phyloP scores from a whole-genome alignment of 1,140 invertebrate species.

The Lepidurus arcticus region DNA sequence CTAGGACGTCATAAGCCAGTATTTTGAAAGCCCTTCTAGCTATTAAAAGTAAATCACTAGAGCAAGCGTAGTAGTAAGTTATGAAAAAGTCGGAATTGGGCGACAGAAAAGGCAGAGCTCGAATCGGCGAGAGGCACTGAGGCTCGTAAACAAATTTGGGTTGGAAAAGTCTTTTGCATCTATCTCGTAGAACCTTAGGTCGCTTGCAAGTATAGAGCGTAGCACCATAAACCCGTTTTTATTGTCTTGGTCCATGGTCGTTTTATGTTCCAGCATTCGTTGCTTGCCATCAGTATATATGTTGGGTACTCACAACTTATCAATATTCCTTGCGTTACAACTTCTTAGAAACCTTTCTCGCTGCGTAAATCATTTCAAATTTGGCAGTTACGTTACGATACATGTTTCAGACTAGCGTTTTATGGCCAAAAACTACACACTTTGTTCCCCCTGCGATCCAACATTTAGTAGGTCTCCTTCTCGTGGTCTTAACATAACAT shows the following conservation, averaged over 20 bases:
- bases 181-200: conserved; percentile 11
- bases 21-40: neutral
- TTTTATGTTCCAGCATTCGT: conserved; percentile 22
- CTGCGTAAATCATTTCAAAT: conserved; percentile 16
- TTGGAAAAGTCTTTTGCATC: conserved; percentile 19
- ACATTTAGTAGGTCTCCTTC: neutral
- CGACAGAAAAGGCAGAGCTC: conserved; percentile 18
- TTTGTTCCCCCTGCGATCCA: neutral
- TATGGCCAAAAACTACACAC: conserved; percentile 11
- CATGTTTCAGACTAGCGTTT: neutral
- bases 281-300: conserved; percentile 16
- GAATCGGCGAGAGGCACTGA: conserved; percentile 20
- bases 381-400: conserved; percentile 21
- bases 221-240: conserved; percentile 21
- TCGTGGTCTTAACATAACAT: neutral
- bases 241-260: conserved; percentile 21
- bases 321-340: conserved; percentile 22
- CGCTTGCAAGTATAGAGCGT: conserved; percentile 13
- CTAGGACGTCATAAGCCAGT: conserved; percentile 17
- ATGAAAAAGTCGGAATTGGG: conserved; percentile 21
- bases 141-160: conserved; percentile 21
- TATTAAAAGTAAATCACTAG: conserved; percentile 19
- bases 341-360: conserved; percentile 19
- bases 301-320: conserved; percentile 19
- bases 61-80: conserved; percentile 1